These are phyloP conservation scores for Amia ocellicauda DNA, from an alignment of 2,113 vertebrate species.

Conservation along the genomic window DNA sequence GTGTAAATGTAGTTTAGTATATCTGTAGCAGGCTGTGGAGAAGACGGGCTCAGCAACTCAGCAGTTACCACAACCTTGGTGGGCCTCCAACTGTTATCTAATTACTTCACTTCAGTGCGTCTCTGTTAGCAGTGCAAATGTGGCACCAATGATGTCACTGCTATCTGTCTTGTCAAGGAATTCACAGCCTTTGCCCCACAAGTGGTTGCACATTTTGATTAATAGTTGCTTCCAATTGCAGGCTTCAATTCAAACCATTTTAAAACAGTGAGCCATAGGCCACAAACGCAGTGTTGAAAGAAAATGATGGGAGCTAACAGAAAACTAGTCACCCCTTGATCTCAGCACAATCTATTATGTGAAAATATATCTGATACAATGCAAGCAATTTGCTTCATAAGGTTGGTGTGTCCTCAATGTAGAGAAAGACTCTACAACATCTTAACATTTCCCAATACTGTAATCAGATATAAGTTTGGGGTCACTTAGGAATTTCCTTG, in stretches of 20 bases:
- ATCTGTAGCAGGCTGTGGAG: no score
- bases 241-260: slow-evolving; percentile 73
- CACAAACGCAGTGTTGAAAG: slow-evolving; percentile 49
- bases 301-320: no score
- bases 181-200: slow-evolving; percentile 37
- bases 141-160: slow-evolving; percentile 45
- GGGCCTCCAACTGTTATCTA: slow-evolving; percentile 45
- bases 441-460: no score
- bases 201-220: slow-evolving; percentile 55
- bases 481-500: no score
- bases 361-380: no score
- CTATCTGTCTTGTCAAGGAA: slow-evolving; percentile 51
- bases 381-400: no score
- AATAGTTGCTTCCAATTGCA: slow-evolving; percentile 61
- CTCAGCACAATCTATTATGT: no score
- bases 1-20: no score
- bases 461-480: no score
- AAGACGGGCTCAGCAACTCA: slow-evolving; percentile 5
- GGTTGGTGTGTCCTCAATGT: no score
- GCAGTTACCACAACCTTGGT: slow-evolving; percentile 16
- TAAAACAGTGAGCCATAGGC: slow-evolving; percentile 67
- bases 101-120: slow-evolving; percentile 52
- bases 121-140: slow-evolving; percentile 52
- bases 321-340: no score
- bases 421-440: no score